These are phyloP conservation scores for Drosophila santomea DNA, from an alignment of 1,140 invertebrate genomes.

Conservation along the genomic window DNA sequence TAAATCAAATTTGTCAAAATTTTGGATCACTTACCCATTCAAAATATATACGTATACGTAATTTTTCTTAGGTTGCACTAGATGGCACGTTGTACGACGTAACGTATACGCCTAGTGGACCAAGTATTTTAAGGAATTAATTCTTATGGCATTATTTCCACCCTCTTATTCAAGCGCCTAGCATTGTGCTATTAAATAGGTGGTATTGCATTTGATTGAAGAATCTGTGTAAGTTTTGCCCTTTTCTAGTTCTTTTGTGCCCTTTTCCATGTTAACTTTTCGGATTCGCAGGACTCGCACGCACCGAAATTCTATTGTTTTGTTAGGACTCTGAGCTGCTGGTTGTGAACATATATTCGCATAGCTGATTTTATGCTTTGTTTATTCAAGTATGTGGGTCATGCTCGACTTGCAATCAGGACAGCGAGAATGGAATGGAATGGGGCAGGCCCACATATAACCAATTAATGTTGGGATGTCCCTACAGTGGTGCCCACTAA, in stretches of 20 bases:
- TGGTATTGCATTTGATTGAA: slow-evolving; percentile 15
- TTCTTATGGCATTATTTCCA: background rate
- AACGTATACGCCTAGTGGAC: slow-evolving; percentile 12
- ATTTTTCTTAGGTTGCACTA: too few relatives aligned
- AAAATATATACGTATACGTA: too few relatives aligned
- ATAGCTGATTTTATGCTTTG: slow-evolving; percentile 48
- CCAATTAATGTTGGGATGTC: slow-evolving; percentile 37
- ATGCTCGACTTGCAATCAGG: slow-evolving; percentile 47
- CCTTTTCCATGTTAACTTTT: slow-evolving; percentile 7
- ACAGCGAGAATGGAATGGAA: background rate
- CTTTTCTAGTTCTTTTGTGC: slow-evolving; percentile 4
- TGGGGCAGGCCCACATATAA: background rate
- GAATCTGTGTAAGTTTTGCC: slow-evolving; percentile 22
- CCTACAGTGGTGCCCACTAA: slow-evolving; percentile 33
- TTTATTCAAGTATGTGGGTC: slow-evolving; percentile 52
- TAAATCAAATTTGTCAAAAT: too few relatives aligned
- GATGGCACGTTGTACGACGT: background rate
- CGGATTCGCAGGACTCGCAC: slow-evolving; percentile 5
- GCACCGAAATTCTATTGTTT: slow-evolving; percentile 41
- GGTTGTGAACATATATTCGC: slow-evolving; percentile 27
- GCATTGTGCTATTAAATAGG: slow-evolving; percentile 1
- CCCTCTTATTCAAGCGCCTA: background rate
- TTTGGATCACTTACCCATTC: too few relatives aligned
- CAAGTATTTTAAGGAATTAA: background rate
- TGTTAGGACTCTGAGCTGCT: slow-evolving; percentile 14